Percentiles rank a stretch among this genome's conserved stretches.
Conservation (phyloP, 2,888 invertebrate genomes). For the Pomacea canaliculata region DNA sequence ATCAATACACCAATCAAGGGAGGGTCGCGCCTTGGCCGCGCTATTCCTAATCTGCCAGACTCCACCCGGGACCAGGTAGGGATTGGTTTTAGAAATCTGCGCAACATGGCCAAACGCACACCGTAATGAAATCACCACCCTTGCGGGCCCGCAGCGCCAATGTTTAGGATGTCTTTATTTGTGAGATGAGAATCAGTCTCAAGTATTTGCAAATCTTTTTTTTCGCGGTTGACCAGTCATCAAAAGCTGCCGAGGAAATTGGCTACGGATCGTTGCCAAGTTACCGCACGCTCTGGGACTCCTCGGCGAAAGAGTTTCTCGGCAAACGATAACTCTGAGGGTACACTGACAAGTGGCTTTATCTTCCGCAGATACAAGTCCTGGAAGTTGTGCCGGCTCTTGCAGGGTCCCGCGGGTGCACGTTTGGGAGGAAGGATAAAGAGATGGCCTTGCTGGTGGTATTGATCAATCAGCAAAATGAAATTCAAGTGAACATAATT, state of each 20-base stretch:
- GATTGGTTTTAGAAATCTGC: conserved; percentile 15
- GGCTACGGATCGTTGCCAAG: conserved; percentile 23
- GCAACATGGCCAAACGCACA: conserved; percentile 17
- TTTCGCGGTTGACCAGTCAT: conserved; percentile 1
- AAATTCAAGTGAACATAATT: too few species aligned
- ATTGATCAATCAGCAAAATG: too few species aligned
- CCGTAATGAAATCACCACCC: conserved; percentile 5
- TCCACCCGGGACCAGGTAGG: conserved; percentile 21
- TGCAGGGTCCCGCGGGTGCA: conserved; percentile 12
- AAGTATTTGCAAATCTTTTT: conserved; percentile 9
- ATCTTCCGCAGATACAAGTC: conserved; percentile 13
- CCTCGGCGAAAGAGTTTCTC: conserved; percentile 11
- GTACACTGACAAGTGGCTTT: too few species aligned
- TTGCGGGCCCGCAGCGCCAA: not conserved
- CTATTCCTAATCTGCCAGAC: conserved; percentile 18
- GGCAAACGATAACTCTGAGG: conserved; percentile 15
- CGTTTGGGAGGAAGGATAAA: not conserved
- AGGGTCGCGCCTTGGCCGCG: not conserved
- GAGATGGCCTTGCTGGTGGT: not conserved
- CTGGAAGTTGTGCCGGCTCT: not conserved
- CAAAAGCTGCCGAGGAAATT: conserved; percentile 3
- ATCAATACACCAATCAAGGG: conserved; percentile 26
- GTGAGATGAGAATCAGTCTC: conserved; percentile 17
- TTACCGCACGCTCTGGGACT: conserved; percentile 9
- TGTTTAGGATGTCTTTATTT: conserved; percentile 3